phyloP scores from a whole-genome alignment of 2,113 vertebrate species.

The Prunella fulvescens region DNA sequence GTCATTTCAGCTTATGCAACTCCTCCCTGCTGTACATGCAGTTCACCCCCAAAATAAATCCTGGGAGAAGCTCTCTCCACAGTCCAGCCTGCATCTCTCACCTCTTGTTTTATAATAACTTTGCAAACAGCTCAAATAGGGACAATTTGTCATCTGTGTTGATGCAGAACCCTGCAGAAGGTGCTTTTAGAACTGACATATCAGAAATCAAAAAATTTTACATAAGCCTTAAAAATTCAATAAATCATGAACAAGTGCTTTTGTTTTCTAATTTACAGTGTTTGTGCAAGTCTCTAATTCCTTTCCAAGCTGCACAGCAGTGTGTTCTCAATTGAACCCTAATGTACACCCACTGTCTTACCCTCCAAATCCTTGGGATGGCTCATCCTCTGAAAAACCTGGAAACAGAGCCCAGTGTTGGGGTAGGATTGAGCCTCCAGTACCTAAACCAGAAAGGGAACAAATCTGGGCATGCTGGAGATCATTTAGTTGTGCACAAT shows the following conservation, averaged over 20 bases:
- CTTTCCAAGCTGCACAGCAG: background rate
- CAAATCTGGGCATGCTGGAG: slow-evolving; percentile 39
- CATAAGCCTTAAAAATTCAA: background rate
- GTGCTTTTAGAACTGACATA: background rate
- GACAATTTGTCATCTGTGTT: background rate
- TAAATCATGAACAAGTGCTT: background rate
- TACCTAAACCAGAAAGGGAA: background rate
- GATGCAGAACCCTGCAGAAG: background rate
- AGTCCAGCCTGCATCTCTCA: background rate
- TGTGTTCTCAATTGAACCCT: background rate
- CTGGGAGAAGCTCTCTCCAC: background rate
- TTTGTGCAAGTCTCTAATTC: background rate
- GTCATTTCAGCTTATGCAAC: background rate
- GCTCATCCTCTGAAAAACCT: background rate
- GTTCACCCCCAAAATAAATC: background rate
- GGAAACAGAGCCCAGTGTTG: background rate
- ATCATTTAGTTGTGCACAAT: background rate
- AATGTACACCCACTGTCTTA: background rate
- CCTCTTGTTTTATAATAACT: background rate
- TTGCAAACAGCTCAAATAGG: background rate
- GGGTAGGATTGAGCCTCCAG: slow-evolving; percentile 3
- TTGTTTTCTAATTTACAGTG: background rate
- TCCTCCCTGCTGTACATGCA: background rate
- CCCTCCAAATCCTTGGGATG: background rate
- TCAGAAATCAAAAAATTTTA: background rate